phyloP scores from a whole-genome alignment of 2,888 invertebrate genomes.

The Trissolcus brochymenae region DNA sequence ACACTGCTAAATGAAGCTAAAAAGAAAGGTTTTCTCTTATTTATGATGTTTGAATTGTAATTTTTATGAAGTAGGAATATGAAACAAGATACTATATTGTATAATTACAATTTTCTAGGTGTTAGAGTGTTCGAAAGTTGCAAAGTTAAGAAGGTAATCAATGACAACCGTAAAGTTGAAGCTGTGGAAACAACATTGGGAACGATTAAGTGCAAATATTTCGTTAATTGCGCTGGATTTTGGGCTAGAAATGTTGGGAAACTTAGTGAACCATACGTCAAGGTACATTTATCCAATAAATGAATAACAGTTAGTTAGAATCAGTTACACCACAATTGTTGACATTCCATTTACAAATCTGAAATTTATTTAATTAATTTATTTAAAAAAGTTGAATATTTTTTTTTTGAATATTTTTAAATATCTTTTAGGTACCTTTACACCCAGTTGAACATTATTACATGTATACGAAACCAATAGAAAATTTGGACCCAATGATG shows the following conservation, averaged over 20 bases:
- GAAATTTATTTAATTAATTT: not conserved
- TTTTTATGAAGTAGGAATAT: not conserved
- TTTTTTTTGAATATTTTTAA: not conserved
- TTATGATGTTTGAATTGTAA: not conserved
- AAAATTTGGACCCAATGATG: slow-evolving; percentile 85
- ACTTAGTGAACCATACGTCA: slow-evolving; percentile 89
- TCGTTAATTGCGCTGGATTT: slow-evolving; percentile 97
- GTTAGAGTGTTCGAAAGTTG: slow-evolving; percentile 89
- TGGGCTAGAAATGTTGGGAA: slow-evolving; percentile 95
- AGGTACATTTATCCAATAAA: slow-evolving; percentile 73
- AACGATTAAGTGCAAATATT: slow-evolving; percentile 88
- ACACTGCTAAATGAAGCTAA: slow-evolving; percentile 84
- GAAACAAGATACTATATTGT: not conserved
- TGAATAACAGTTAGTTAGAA: not conserved
- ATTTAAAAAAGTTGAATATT: slow-evolving; percentile 4
- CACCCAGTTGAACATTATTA: slow-evolving; percentile 96
- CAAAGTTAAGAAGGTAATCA: slow-evolving; percentile 82
- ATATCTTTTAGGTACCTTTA: slow-evolving; percentile 81
- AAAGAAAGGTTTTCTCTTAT: slow-evolving; percentile 77
- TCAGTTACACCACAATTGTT: no score
- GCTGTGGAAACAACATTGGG: slow-evolving; percentile 88
- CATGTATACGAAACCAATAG: slow-evolving; percentile 89
- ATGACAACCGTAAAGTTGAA: slow-evolving; percentile 82
- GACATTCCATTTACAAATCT: no score
- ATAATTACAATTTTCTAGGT: slow-evolving; percentile 77